A percentile compares a stretch with the other conserved stretches of the same genome.
Evolutionary conservation across 2,113 vertebrate species (phyloP).

Genomic region (Xenopus borealis): DNA sequence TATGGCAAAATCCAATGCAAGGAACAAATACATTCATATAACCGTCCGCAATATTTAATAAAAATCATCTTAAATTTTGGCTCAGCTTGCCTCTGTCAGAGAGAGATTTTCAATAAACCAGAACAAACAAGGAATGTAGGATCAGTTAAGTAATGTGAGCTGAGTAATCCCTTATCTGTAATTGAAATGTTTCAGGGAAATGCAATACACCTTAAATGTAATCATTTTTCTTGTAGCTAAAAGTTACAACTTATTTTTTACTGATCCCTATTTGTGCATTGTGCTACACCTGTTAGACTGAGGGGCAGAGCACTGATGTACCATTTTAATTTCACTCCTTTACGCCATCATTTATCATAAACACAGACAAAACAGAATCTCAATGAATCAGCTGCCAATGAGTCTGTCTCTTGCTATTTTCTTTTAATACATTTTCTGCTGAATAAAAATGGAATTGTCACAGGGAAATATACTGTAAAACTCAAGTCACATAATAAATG

Average conservation of each 20-base stretch:
- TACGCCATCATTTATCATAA: too few relatives aligned
- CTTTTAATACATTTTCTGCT: slow-evolving; percentile 60
- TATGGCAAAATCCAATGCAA: too few relatives aligned
- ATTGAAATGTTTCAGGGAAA: slow-evolving; percentile 13
- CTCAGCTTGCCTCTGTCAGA: too few relatives aligned
- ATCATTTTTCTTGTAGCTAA: slow-evolving; percentile 1
- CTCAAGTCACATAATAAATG: slow-evolving; percentile 63
- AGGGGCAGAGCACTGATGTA: slow-evolving; percentile 49
- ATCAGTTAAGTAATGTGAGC: neutral
- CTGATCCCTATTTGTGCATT: slow-evolving; percentile 47
- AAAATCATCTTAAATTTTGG: too few relatives aligned
- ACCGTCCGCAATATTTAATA: too few relatives aligned
- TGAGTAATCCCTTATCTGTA: neutral
- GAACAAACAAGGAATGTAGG: too few relatives aligned
- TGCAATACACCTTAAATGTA: neutral
- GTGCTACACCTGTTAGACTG: slow-evolving; percentile 62
- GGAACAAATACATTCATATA: too few relatives aligned
- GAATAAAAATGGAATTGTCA: slow-evolving; percentile 68
- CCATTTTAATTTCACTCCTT: too few relatives aligned
- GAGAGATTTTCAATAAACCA: too few relatives aligned
- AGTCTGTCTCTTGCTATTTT: slow-evolving; percentile 58
- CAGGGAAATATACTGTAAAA: slow-evolving; percentile 64
- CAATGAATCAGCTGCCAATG: slow-evolving; percentile 66
- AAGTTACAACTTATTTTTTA: slow-evolving; percentile 39
- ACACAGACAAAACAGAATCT: too few relatives aligned